These are phyloP conservation scores for Scaptomyza caliginosa DNA, from an alignment of 2,888 invertebrate species.

Conservation along the genomic window DNA sequence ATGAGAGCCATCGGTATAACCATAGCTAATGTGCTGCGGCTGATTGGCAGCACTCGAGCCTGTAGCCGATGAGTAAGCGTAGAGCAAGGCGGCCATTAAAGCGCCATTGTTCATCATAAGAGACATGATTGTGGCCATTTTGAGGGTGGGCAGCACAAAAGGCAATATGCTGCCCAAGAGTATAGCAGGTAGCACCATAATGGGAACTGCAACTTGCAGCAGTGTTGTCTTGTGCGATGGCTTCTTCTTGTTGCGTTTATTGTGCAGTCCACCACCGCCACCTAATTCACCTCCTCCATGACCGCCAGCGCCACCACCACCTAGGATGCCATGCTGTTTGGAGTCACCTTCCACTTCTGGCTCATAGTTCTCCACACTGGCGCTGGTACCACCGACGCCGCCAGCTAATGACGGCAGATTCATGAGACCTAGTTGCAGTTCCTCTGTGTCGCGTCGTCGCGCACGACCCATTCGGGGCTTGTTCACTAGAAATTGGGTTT, in stretches of 20 bases:
- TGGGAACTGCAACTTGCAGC: slow-evolving; percentile 85
- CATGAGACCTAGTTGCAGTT: slow-evolving; percentile 56
- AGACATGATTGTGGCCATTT: slow-evolving; percentile 87
- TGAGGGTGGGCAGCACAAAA: slow-evolving; percentile 88
- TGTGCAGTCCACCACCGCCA: slow-evolving; percentile 26
- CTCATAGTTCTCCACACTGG: slow-evolving; percentile 64
- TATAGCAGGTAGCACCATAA: slow-evolving; percentile 87
- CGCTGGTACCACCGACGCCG: slow-evolving; percentile 47
- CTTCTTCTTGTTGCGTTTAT: slow-evolving; percentile 71
- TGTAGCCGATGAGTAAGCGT: slow-evolving; percentile 65
- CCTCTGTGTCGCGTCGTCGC: slow-evolving; percentile 64
- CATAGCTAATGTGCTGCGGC: slow-evolving; percentile 80
- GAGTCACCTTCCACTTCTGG: slow-evolving; percentile 69
- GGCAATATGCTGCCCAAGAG: slow-evolving; percentile 88
- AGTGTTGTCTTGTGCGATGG: slow-evolving; percentile 75
- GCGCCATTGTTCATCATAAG: slow-evolving; percentile 89
- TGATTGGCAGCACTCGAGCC: slow-evolving; percentile 74
- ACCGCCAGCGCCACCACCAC: slow-evolving; percentile 30
- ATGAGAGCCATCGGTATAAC: slow-evolving; percentile 61
- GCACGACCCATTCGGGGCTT: slow-evolving; percentile 64
- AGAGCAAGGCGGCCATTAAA: slow-evolving; percentile 86
- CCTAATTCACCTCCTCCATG: slow-evolving; percentile 23
- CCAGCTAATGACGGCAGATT: slow-evolving; percentile 56
- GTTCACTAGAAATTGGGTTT: slow-evolving; percentile 28
- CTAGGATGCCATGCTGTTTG: slow-evolving; percentile 57